Conservation (phyloP, 2,113 vertebrate species). For the Gopherus flavomarginatus region DNA sequence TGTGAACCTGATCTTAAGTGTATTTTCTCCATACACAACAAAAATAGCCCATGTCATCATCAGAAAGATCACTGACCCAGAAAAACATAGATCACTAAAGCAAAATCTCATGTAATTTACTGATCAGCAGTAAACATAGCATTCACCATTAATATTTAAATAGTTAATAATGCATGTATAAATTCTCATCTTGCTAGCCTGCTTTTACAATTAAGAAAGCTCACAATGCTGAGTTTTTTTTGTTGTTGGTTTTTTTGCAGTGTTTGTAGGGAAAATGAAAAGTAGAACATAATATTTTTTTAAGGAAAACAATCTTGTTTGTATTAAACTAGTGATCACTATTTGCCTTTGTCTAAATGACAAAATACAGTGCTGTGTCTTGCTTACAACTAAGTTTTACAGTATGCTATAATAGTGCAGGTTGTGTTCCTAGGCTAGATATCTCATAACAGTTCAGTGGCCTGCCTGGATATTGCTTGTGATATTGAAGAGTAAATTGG, state of each 20-base stretch:
- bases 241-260: conserved; percentile 46
- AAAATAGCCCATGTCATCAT: conserved; percentile 17
- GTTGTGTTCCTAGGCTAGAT: conserved; percentile 42
- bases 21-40: conserved; percentile 52
- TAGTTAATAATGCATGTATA: conserved; percentile 72
- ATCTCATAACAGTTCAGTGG: conserved; percentile 25
- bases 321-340: conserved; percentile 65
- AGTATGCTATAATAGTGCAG: conserved; percentile 62
- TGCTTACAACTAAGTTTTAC: conserved; percentile 57
- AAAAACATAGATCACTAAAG: conserved; percentile 66
- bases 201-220: conserved; percentile 67
- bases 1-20: conserved; percentile 72
- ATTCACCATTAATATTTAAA: conserved; percentile 68
- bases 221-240: conserved; percentile 44
- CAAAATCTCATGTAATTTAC: conserved; percentile 72
- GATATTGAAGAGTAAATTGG: not conserved
- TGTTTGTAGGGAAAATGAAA: conserved; percentile 68
- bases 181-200: conserved; percentile 67
- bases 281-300: conserved; percentile 59
- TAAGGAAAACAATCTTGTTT: conserved; percentile 68
- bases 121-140: conserved; percentile 64
- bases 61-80: conserved; percentile 56
- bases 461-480: conserved; percentile 18
- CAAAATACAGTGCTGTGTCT: conserved; percentile 61
- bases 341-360: conserved; percentile 62